phyloP scores from a whole-genome alignment of 2,797 vertebrate genomes.

The Alosa sapidissima region DNA sequence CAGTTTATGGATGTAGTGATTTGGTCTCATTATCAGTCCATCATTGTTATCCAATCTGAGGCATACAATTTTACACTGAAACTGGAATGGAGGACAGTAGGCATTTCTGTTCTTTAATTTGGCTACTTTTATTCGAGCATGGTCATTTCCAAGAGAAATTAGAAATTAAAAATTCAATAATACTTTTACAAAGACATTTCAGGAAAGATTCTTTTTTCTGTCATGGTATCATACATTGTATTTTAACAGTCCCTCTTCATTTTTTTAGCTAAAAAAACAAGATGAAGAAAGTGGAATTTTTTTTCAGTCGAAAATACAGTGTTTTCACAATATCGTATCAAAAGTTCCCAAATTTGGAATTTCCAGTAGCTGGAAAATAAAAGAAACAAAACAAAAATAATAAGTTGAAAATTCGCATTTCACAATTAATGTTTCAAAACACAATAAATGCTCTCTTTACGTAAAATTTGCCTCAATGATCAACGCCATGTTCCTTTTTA shows the following conservation, averaged over 20 bases:
- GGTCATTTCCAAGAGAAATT: slow-evolving; percentile 99
- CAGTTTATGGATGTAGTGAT: not conserved
- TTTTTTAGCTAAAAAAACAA: slow-evolving; percentile 97
- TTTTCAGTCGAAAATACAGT: slow-evolving; percentile 99
- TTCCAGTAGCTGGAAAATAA: slow-evolving; percentile 98
- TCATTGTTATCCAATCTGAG: not conserved
- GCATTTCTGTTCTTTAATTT: slow-evolving; percentile 82
- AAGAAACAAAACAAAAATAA: slow-evolving; percentile 60
- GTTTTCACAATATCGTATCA: slow-evolving; percentile 99
- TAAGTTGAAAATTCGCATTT: slow-evolving; percentile 98
- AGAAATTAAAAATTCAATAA: slow-evolving; percentile 99
- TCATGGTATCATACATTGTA: slow-evolving; percentile 99
- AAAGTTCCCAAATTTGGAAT: slow-evolving; percentile 99
- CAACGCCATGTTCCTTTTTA: slow-evolving; percentile 99
- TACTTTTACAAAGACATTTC: slow-evolving; percentile 99
- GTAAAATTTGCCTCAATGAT: slow-evolving; percentile 99
- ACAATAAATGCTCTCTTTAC: slow-evolving; percentile 99
- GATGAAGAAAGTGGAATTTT: slow-evolving; percentile 99
- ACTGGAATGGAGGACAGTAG: slow-evolving; percentile 54
- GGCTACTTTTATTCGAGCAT: slow-evolving; percentile 99
- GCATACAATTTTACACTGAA: not conserved
- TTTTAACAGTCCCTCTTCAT: slow-evolving; percentile 99
- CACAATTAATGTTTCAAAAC: slow-evolving; percentile 99
- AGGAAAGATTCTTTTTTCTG: slow-evolving; percentile 96
- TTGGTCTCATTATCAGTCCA: not conserved